Base-by-base conservation (phyloP, 2,113 vertebrate genomes). In the Pycnonotus jocosus region DNA sequence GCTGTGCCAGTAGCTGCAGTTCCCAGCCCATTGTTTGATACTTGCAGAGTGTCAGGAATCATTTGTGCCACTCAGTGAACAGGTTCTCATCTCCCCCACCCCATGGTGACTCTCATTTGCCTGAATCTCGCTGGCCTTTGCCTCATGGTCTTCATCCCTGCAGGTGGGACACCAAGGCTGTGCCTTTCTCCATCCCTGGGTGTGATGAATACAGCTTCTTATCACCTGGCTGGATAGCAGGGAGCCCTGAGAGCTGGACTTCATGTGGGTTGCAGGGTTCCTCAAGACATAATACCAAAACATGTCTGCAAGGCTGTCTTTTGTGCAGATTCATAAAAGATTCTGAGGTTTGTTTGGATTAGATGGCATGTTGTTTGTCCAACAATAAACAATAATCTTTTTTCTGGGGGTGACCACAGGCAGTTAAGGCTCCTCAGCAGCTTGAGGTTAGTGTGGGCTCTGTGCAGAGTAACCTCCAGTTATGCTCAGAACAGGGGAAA, bases 331-430 rank as follows among this genome's bases (percentile, higher is more conserved):
- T 69, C 33, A n/a, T 48, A 50, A 73, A 65, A 72, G 23, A 31
- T 40, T 2, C 6, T 81, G 73, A 57, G 12, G 13, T 84, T 50
- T 48, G n/a, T 15, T 31, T 0, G 0, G 15, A 9, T 53, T 40
- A 53, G 20, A 13, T 65, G 27, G 15, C 18, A 20, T 3, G 12
- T n/a, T 91, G 45, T 20, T 77, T 70, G 45, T 25, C 31, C 37
- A 40, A 4, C 23, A 69, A 23, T 53, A 69, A 86, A 23, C 4
- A 4, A n/a, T n/a, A n/a, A n/a, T 23, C 28, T 72, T 50, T 66
- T 31, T 33, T 38, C 45, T 33, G 38, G 3, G 27, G 9, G 6
- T 42, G 10, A n/a, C 15, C 37, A 44, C 7, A 51, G 48, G 24
- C 24, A 44, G 24, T 33, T 62, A 31, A 7, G 3, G 6, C 8